Conservation (phyloP, 1,140 invertebrate genomes). For the Drosophila sucinea region DNA sequence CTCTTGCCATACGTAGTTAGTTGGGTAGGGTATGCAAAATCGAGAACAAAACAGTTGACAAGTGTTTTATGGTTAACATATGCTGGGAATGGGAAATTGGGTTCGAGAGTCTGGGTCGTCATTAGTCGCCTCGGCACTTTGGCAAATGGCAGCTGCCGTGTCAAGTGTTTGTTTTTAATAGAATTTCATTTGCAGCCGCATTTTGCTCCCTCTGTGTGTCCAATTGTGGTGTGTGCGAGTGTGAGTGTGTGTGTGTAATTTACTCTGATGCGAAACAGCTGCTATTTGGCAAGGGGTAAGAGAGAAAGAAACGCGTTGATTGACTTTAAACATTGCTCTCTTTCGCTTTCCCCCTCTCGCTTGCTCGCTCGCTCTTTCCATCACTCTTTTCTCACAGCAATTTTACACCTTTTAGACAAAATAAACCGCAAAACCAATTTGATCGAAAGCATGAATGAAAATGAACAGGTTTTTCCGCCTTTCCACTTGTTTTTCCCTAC, state of each 20-base stretch:
- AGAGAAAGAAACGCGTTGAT: slow-evolving; percentile 42
- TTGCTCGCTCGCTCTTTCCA: neutral
- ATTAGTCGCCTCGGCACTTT: slow-evolving; percentile 59
- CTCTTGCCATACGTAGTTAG: neutral
- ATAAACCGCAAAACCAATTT: slow-evolving; percentile 51
- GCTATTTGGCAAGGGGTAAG: slow-evolving; percentile 22
- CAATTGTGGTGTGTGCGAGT: neutral
- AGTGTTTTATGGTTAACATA: slow-evolving; percentile 57
- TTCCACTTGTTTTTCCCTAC: slow-evolving; percentile 8
- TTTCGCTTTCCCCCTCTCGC: neutral
- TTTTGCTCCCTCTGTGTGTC: slow-evolving; percentile 27
- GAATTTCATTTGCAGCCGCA: slow-evolving; percentile 74
- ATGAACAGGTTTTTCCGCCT: slow-evolving; percentile 59
- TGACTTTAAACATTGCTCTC: slow-evolving; percentile 70
- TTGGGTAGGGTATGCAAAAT: slow-evolving; percentile 2
- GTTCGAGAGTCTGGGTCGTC: slow-evolving; percentile 47
- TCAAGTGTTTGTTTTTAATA: slow-evolving; percentile 81
- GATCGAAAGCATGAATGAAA: slow-evolving; percentile 78
- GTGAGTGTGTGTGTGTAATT: slow-evolving; percentile 53
- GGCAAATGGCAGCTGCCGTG: slow-evolving; percentile 65
- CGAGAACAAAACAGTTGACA: slow-evolving; percentile 47
- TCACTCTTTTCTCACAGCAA: slow-evolving; percentile 36
- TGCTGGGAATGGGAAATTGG: slow-evolving; percentile 15
- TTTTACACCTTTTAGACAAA: slow-evolving; percentile 64
- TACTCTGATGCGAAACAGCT: slow-evolving; percentile 72